A percentile compares a stretch with the other conserved stretches of the same genome.
These are phyloP conservation scores for Crypturellus tataupa DNA, from an alignment of 2,797 vertebrate genomes.

Conservation along the genomic window DNA sequence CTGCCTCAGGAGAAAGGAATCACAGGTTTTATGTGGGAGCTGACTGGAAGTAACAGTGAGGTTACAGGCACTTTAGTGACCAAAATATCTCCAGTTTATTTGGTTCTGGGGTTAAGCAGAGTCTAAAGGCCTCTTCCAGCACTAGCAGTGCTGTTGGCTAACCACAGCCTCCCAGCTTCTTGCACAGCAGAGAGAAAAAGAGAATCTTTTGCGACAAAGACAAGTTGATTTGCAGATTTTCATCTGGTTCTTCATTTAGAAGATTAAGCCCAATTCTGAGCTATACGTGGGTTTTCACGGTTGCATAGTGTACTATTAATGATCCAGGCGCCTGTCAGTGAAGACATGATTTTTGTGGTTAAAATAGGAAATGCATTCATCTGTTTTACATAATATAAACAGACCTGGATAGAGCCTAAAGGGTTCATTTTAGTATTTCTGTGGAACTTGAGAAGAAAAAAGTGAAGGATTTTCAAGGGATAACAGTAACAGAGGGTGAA, in stretches of 20 bases:
- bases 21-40: constrained; percentile 43
- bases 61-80: constrained; percentile 1
- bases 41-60: background rate
- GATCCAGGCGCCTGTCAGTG: constrained; percentile 18
- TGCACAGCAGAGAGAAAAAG: background rate
- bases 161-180: constrained; percentile 49
- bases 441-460: background rate
- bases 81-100: background rate
- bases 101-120: background rate
- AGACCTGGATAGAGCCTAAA: constrained; percentile 39
- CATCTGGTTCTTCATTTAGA: constrained; percentile 22
- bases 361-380: constrained; percentile 38
- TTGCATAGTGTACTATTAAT: background rate
- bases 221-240: constrained; percentile 46
- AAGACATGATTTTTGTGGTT: constrained; percentile 9
- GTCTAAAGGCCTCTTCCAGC: background rate
- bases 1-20: background rate
- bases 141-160: constrained; percentile 51
- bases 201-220: constrained; percentile 24
- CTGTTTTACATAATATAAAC: constrained; percentile 58
- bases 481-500: background rate
- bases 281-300: constrained; percentile 41
- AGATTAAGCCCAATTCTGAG: constrained; percentile 1
- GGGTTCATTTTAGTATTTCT: background rate
- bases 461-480: constrained; percentile 26